A percentile compares a stretch with the other conserved stretches of the same genome.
These are phyloP conservation scores for Oryzias woworae DNA, from an alignment of 2,113 vertebrate genomes.

Conservation along the genomic window DNA sequence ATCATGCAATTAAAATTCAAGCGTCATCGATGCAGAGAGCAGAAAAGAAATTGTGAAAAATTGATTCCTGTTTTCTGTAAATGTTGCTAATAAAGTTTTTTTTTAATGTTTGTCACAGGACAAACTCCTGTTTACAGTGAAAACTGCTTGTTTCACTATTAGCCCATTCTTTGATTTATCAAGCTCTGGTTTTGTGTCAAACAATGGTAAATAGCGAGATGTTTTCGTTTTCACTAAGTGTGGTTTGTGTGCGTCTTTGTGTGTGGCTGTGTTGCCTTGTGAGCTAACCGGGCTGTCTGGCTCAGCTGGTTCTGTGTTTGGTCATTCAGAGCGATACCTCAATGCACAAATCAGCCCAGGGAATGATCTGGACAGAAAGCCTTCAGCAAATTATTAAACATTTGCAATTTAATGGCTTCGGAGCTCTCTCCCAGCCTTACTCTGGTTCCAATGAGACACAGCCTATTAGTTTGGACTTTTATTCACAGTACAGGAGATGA, in stretches of 20 bases:
- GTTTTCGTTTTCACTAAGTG: neutral
- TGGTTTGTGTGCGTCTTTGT: constrained; percentile 9
- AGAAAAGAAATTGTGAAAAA: too few species aligned
- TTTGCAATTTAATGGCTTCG: constrained; percentile 82
- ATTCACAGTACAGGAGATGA: constrained; percentile 76
- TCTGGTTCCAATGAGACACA: constrained; percentile 70
- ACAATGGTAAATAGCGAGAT: constrained; percentile 3
- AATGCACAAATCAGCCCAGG: constrained; percentile 64
- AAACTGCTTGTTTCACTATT: too few species aligned
- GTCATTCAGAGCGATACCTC: constrained; percentile 57
- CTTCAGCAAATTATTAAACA: constrained; percentile 78
- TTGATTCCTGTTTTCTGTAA: too few species aligned
- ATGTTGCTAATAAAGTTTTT: too few species aligned
- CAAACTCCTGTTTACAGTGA: too few species aligned
- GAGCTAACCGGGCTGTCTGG: constrained; percentile 45
- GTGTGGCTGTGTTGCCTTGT: constrained; percentile 10
- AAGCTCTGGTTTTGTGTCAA: constrained; percentile 13
- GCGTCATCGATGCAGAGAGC: too few species aligned
- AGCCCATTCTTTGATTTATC: neutral
- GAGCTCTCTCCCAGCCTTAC: constrained; percentile 70
- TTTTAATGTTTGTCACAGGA: too few species aligned
- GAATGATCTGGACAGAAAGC: constrained; percentile 71
- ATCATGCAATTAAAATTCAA: too few species aligned
- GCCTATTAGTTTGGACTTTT: constrained; percentile 78
- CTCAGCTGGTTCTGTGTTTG: constrained; percentile 67